Base-by-base conservation (phyloP, 2,113 vertebrate genomes). In the Cyanoramphus novaezelandiae region DNA sequence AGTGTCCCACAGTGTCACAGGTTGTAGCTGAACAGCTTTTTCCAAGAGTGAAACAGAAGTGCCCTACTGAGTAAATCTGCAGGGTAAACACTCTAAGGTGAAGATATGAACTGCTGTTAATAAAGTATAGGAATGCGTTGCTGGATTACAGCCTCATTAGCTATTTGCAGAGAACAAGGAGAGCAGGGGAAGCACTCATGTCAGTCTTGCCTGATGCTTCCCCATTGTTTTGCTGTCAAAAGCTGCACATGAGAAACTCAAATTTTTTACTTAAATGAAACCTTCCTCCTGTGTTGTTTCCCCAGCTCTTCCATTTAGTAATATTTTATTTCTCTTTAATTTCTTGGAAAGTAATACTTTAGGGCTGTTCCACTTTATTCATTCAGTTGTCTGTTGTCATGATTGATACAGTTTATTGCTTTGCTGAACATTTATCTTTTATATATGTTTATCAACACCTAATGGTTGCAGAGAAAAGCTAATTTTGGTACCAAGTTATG, bases 1-100 rank as follows among this genome's bases (percentile, higher is more conserved):
- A 68, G 5, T 10, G 11, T 55, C 47, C 43, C 9, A 4, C 1
- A 1, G 6, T 60, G 10, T 25, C 5, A 1, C 7, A 29, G 0
- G 0, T 28, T 88, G 67, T 47, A 86, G 28, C 35, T 64, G 43
- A 79, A 25, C 23, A 70, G 17, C 20, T 39, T 11, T 9, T n/a
- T 71, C 21, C 6, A 29, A 29, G 29, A 62, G 10, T 1, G 2
- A 49, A 60, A 33, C 10, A 35, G 23, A 52, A 35, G 17, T 7
- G 28, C 39, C 27, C 15, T 25, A 19, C 20, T 50, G 41, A 80
- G 7, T 8, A 85, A 76, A 23, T 23, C 19, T 71, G 14, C 31
- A 35, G 28, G 33, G 13, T 37, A 67, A 67, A 24, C 43, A 44
- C 28, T 39, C 0, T 35, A 63, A 67, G 17, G 23, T 6, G 17